Evolutionary conservation across 2,797 vertebrate genomes (phyloP), one percentile per base, ranked within the genome.

Genomic region (Champsocephalus gunnari): DNA sequence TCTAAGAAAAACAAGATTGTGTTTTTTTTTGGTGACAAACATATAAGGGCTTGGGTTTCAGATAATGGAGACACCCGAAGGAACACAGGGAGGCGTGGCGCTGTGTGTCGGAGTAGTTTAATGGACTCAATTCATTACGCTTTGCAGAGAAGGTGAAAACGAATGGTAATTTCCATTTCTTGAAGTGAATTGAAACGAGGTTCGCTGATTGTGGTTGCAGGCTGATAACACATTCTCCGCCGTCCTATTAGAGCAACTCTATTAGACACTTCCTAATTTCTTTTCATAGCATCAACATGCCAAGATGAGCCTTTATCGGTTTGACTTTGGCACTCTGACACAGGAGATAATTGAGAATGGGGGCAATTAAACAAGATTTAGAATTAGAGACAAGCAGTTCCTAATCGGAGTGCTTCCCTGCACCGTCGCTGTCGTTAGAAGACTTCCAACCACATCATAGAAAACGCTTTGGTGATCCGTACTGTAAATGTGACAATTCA

Each of bases 301-400:
- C 61, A 12, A 49, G 47, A 70, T 70, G 66, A 85, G 75, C 56
- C 9, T 17, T 78, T 80, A 83, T 73, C 64, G 48, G 63, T 82
- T 78, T 79, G 53, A 88, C 61, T 69, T 85, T 81, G 78, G 43
- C 21, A 49, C 68, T 70, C 43, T 79, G 86, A 82, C 76, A 75
- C 65, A 7, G 60, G 48, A 81, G 80, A 77, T 75, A 73, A 86
- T 50, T 51, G 72, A 65, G 71, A 81, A 71, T 38, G 14, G 44
- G 34, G 44, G 56, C 64, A 77, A 77, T 88, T 87, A 81, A 83
- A 84, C 32, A 59, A 71, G 81, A 81, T 90, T 83, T 76, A 66
- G 71, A 76, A 75, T 77, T 44, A 41, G 61, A 81, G 75, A 71
- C 73, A 47, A 76, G 76, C 59, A 3, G 38, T 74, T 65, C 75